A percentile compares a stretch with the other conserved stretches of the same genome.
Conservation (phyloP, 2,797 vertebrate species). For the Hyperoplus immaculatus region DNA sequence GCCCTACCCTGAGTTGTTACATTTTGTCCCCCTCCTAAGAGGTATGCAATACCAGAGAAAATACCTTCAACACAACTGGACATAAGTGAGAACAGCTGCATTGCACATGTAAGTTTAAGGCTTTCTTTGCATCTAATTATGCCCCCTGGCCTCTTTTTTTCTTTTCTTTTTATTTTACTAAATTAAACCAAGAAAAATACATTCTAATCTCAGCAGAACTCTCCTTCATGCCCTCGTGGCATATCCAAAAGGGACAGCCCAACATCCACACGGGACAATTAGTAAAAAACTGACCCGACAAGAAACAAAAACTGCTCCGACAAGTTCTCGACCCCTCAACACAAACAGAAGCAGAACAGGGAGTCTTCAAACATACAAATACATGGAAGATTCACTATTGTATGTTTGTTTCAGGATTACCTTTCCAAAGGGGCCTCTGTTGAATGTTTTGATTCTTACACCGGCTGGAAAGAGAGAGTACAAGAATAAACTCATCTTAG, state of each 20-base stretch:
- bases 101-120: neutral
- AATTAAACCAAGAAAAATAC: neutral
- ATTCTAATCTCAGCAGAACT: neutral
- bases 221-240: neutral
- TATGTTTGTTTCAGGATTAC: constrained; percentile 38
- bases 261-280: constrained; percentile 27
- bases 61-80: neutral
- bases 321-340: constrained; percentile 49
- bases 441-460: constrained; percentile 7
- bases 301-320: constrained; percentile 67
- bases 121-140: neutral
- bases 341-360: neutral
- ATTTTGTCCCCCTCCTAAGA: neutral
- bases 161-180: neutral
- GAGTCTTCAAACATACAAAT: neutral
- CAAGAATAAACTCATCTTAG: constrained; percentile 8
- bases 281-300: constrained; percentile 41
- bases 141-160: too few relatives aligned
- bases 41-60: constrained; percentile 13
- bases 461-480: constrained; percentile 5
- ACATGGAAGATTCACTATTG: neutral
- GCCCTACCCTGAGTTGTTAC: constrained; percentile 2
- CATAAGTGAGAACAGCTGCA: neutral
- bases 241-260: neutral
- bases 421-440: constrained; percentile 16